These are phyloP conservation scores for Crocodylus rhombifer DNA, from an alignment of 2,797 vertebrate genomes.

Conservation along the genomic window DNA sequence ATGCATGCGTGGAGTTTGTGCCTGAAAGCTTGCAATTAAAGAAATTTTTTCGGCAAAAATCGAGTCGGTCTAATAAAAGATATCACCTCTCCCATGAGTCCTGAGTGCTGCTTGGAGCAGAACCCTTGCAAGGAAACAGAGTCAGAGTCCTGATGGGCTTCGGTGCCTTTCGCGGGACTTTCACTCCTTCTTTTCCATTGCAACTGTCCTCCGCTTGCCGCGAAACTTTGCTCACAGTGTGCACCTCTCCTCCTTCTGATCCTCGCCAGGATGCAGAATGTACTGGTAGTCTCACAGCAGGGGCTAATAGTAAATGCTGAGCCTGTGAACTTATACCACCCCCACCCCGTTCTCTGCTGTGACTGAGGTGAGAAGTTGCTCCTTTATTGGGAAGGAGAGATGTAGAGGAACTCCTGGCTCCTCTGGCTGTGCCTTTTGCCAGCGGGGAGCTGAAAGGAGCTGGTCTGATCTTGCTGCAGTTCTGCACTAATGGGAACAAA, in stretches of 20 bases:
- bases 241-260: neutral
- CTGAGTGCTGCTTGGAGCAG: too few species aligned
- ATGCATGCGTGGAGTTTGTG: too few species aligned
- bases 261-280: rapidly evolving
- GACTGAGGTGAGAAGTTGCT: neutral
- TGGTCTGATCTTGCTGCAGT: neutral
- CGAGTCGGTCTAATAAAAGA: too few species aligned
- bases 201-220: neutral
- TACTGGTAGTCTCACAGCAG: neutral
- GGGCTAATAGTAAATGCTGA: rapidly evolving
- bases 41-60: too few species aligned
- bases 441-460: neutral
- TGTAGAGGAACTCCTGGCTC: too few species aligned
- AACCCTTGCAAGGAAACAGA: too few species aligned
- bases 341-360: neutral
- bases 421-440: too few species aligned
- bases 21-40: too few species aligned
- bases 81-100: too few species aligned
- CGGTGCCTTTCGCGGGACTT: too few species aligned
- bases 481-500: neutral
- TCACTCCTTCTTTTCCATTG: too few species aligned
- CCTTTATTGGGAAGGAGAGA: rapidly evolving
- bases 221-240: neutral
- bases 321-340: neutral
- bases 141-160: too few species aligned